phyloP scores from a whole-genome alignment of 2,888 invertebrate genomes.

The Onchidella celtica region DNA sequence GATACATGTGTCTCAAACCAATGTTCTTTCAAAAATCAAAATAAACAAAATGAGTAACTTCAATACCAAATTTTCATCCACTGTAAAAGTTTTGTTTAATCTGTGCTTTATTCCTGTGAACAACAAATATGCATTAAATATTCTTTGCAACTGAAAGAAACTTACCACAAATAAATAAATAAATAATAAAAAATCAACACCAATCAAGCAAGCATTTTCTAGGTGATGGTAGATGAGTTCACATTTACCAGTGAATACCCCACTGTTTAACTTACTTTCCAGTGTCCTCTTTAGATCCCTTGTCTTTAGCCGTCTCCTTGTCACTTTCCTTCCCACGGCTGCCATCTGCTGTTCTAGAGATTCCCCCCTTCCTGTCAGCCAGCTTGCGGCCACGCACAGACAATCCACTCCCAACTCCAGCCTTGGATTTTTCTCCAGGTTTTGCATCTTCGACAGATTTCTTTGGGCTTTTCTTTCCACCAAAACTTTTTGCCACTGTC shows the following conservation, averaged over 20 bases:
- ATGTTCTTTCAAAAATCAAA: too few relatives aligned
- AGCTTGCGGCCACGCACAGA: not conserved
- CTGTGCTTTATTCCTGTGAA: too few relatives aligned
- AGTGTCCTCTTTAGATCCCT: constrained; percentile 1
- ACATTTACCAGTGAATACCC: too few relatives aligned
- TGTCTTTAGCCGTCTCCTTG: constrained; percentile 3
- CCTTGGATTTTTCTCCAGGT: constrained; percentile 19
- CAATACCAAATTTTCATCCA: too few relatives aligned
- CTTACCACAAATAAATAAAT: too few relatives aligned
- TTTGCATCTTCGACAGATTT: constrained; percentile 33
- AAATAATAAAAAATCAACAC: not conserved
- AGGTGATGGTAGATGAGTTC: too few relatives aligned
- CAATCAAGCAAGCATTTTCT: too few relatives aligned
- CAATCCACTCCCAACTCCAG: not conserved
- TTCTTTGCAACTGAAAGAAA: too few relatives aligned
- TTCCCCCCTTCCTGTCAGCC: not conserved
- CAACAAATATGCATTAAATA: too few relatives aligned
- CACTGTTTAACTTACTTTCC: constrained; percentile 43
- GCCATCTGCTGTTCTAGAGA: not conserved
- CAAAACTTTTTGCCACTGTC: constrained; percentile 43
- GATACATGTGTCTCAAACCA: too few relatives aligned
- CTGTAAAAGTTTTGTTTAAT: too few relatives aligned
- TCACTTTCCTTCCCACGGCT: not conserved
- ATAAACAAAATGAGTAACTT: too few relatives aligned
- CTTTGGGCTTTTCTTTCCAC: constrained; percentile 46